phyloP scores from a whole-genome alignment of 2,113 vertebrate species.

The Hippocampus abdominalis region DNA sequence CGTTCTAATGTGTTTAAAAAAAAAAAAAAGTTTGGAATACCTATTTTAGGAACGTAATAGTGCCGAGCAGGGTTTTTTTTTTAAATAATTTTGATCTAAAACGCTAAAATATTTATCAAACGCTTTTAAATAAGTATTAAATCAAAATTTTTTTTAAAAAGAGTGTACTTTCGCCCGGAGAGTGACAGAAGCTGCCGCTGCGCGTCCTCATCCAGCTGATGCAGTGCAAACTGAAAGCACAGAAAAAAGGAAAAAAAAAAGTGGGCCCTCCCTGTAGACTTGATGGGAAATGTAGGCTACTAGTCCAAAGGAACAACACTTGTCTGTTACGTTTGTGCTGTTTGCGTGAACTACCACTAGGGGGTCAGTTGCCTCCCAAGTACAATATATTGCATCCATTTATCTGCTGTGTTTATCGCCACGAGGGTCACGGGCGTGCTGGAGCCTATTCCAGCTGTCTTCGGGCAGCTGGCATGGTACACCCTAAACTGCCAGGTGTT shows the following conservation, averaged over 20 bases:
- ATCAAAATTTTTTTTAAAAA: neutral
- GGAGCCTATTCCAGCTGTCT: too few relatives aligned
- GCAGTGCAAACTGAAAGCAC: constrained; percentile 32
- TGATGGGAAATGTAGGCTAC: constrained; percentile 61
- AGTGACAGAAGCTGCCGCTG: neutral
- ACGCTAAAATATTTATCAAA: neutral
- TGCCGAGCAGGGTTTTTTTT: neutral
- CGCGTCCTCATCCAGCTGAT: constrained; percentile 35
- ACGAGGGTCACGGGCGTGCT: too few relatives aligned
- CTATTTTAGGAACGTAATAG: neutral
- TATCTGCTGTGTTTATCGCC: too few relatives aligned
- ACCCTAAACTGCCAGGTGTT: too few relatives aligned
- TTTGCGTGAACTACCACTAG: neutral
- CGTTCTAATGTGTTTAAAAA: neutral
- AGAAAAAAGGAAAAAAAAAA: constrained; percentile 20
- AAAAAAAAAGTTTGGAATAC: constrained; percentile 4
- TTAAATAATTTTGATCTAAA: neutral
- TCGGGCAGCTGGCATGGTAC: too few relatives aligned
- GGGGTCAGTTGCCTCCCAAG: neutral
- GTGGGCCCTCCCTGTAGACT: constrained; percentile 11
- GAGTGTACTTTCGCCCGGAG: neutral
- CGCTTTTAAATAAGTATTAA: neutral
- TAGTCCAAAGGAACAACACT: neutral
- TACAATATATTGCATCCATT: neutral
- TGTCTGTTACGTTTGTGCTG: neutral